These are phyloP conservation scores for Yponomeuta malinellus DNA, from an alignment of 2,888 invertebrate genomes.

Conservation along the genomic window DNA sequence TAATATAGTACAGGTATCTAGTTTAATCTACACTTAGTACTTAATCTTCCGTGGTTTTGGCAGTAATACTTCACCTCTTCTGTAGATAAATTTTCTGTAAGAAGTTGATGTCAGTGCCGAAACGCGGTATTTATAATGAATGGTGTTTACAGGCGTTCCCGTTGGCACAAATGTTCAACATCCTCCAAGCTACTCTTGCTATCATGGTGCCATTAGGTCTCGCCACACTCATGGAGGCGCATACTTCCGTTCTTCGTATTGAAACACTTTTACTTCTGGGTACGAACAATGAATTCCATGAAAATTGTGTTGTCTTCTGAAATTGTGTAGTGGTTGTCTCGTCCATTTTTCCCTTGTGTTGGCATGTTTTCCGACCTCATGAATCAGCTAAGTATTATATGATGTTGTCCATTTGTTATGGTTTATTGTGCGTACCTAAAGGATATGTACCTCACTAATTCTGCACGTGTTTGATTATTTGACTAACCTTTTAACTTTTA, in stretches of 20 bases:
- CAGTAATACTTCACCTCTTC: neutral
- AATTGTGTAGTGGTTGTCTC: neutral
- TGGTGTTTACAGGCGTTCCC: constrained; percentile 77
- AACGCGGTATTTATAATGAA: neutral
- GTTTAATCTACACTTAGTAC: too few relatives aligned
- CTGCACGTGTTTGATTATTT: too few relatives aligned
- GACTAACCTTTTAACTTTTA: too few relatives aligned
- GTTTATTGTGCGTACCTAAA: too few relatives aligned
- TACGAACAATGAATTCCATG: constrained; percentile 54
- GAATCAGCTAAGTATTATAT: neutral
- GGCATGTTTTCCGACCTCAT: neutral
- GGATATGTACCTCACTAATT: too few relatives aligned
- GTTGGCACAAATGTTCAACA: constrained; percentile 84
- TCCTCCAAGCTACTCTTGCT: constrained; percentile 78
- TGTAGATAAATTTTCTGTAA: neutral
- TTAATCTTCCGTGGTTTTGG: too few relatives aligned
- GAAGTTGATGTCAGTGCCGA: neutral
- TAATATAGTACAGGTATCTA: too few relatives aligned
- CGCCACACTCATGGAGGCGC: constrained; percentile 72
- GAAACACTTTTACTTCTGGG: constrained; percentile 73
- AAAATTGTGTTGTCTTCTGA: constrained; percentile 6
- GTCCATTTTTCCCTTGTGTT: constrained; percentile 7
- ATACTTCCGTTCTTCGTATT: constrained; percentile 75
- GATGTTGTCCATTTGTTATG: too few relatives aligned
- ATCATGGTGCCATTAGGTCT: constrained; percentile 73